Evolutionary conservation across 64 coral and sea anemone genomes (phyloP).

Genomic region (Porites lutea): DNA sequence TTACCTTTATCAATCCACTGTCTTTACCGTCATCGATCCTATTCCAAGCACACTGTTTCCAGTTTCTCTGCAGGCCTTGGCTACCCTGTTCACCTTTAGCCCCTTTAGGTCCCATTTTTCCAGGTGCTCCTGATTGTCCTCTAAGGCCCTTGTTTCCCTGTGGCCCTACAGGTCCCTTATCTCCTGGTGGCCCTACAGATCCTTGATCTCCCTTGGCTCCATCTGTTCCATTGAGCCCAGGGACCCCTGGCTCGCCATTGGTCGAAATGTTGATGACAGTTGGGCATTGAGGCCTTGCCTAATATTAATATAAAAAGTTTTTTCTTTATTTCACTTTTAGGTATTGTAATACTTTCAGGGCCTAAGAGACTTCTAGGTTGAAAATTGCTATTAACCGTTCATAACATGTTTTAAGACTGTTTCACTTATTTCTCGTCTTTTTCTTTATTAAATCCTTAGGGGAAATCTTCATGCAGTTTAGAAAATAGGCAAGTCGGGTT

Average conservation of each 20-base stretch:
- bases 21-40: not conserved
- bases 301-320: not conserved
- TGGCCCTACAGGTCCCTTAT: not conserved
- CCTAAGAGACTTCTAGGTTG: no score
- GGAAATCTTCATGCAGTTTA: no score
- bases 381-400: no score
- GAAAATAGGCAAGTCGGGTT: no score
- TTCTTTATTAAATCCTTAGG: no score
- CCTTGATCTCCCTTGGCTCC: not conserved
- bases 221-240: slow-evolving; percentile 4
- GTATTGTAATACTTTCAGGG: no score
- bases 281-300: not conserved
- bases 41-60: slow-evolving; percentile 46
- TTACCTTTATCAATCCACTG: slow-evolving; percentile 39
- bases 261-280: not conserved
- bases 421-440: no score
- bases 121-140: not conserved
- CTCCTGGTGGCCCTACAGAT: no score
- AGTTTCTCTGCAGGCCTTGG: not conserved
- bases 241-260: slow-evolving; percentile 2
- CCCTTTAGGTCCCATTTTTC: not conserved
- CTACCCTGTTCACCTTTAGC: not conserved
- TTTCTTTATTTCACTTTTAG: no score
- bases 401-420: no score
- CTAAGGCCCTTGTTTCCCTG: not conserved